A percentile compares a stretch with the other conserved stretches of the same genome.
Evolutionary conservation across 2,113 vertebrate species (phyloP).

Genomic region (Gnathonemus longibarbis): DNA sequence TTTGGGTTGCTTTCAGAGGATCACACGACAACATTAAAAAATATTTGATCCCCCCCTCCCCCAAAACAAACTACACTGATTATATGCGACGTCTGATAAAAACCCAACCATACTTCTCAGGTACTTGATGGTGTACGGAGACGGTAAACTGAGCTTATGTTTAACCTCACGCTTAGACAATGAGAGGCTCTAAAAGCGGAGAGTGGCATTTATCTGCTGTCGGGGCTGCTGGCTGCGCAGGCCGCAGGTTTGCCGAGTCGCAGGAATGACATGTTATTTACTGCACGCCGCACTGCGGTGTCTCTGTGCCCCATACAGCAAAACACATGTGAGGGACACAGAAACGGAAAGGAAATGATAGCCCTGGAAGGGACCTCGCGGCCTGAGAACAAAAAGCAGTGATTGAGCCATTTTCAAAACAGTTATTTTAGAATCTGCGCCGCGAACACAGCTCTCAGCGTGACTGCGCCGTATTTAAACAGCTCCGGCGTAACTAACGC

Average conservation of each 20-base stretch:
- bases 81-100: neutral
- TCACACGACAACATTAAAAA: slow-evolving; percentile 21
- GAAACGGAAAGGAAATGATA: slow-evolving; percentile 19
- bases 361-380: slow-evolving; percentile 29
- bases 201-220: slow-evolving; percentile 56
- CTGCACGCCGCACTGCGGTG: slow-evolving; percentile 44
- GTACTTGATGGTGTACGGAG: neutral
- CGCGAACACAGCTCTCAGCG: neutral
- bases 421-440: slow-evolving; percentile 38
- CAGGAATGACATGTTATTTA: slow-evolving; percentile 59
- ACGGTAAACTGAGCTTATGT: slow-evolving; percentile 36
- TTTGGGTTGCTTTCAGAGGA: neutral
- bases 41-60: neutral
- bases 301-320: slow-evolving; percentile 37
- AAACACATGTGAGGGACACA: slow-evolving; percentile 34
- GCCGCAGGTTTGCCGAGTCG: slow-evolving; percentile 59
- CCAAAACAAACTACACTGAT: neutral
- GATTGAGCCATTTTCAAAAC: slow-evolving; percentile 38
- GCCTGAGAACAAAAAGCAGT: slow-evolving; percentile 47
- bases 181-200: slow-evolving; percentile 57
- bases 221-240: slow-evolving; percentile 49
- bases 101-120: neutral
- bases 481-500: neutral
- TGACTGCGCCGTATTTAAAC: slow-evolving; percentile 13
- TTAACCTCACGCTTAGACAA: slow-evolving; percentile 54